These are phyloP conservation scores for Sinocyclocheilus maitianheensis DNA, from an alignment of 2,113 vertebrate species.

Conservation along the genomic window DNA sequence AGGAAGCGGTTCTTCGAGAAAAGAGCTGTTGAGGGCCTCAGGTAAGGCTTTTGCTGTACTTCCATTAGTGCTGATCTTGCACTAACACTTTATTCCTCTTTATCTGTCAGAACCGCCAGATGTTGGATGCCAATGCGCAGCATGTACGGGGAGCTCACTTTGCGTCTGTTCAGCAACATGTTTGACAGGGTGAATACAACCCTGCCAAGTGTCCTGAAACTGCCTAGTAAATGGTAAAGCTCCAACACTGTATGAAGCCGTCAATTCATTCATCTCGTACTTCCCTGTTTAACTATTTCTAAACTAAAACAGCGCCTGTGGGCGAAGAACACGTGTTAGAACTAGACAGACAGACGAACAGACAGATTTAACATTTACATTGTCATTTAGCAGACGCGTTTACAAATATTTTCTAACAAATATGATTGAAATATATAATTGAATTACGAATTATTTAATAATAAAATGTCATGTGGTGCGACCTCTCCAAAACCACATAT, in stretches of 20 bases:
- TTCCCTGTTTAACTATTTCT: not conserved
- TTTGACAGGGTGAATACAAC: conserved; percentile 57
- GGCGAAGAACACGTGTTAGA: not conserved
- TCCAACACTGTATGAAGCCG: conserved; percentile 21
- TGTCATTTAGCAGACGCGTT: too few relatives aligned
- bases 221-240: conserved; percentile 35
- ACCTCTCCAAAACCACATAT: too few relatives aligned
- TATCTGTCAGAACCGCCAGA: conserved; percentile 66
- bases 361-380: too few relatives aligned
- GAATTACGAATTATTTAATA: too few relatives aligned
- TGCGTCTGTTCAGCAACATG: conserved; percentile 45
- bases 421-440: too few relatives aligned
- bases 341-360: too few relatives aligned
- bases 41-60: conserved; percentile 68
- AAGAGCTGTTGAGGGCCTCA: conserved; percentile 63
- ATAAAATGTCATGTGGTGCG: too few relatives aligned
- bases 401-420: too few relatives aligned
- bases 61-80: conserved; percentile 66
- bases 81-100: conserved; percentile 62
- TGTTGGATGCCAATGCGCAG: conserved; percentile 53
- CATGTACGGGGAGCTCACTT: conserved; percentile 4
- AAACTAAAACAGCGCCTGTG: not conserved
- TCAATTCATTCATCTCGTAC: not conserved
- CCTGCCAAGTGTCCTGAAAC: conserved; percentile 44
- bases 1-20: conserved; percentile 47